phyloP scores from a whole-genome alignment of 2,888 invertebrate species.

The Ornithoptera alexandrae region DNA sequence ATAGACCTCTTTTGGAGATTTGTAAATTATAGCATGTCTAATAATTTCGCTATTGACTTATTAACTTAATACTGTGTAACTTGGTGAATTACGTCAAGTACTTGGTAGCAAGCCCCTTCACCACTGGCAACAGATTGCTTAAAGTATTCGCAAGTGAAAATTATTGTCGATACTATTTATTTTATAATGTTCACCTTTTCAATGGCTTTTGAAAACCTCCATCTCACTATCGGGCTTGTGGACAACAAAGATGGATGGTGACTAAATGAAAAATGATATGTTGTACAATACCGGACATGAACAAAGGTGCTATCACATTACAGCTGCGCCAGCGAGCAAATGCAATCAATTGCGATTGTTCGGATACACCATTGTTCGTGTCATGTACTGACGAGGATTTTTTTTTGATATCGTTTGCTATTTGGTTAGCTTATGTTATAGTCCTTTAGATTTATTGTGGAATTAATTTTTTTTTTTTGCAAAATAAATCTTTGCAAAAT shows the following conservation, averaged over 20 bases:
- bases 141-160: background rate
- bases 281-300: constrained; percentile 24
- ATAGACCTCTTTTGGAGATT: background rate
- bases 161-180: background rate
- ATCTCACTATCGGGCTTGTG: background rate
- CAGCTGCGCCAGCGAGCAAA: constrained; percentile 25
- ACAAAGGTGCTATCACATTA: constrained; percentile 16
- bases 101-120: background rate
- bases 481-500: background rate
- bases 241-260: background rate
- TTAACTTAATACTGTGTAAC: background rate
- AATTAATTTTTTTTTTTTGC: background rate
- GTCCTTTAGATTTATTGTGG: background rate
- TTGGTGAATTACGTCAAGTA: constrained; percentile 1
- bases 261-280: background rate
- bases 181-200: background rate
- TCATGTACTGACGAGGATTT: constrained; percentile 11
- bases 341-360: constrained; percentile 28
- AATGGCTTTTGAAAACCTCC: background rate
- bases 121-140: background rate
- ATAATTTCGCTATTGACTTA: background rate
- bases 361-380: constrained; percentile 23
- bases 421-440: background rate
- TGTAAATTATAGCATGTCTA: background rate
- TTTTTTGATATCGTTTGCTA: background rate